A percentile compares a stretch with the other conserved stretches of the same genome.
These are phyloP conservation scores for Tympanuchus pallidicinctus DNA, from an alignment of 2,113 vertebrate genomes.

Conservation along the genomic window DNA sequence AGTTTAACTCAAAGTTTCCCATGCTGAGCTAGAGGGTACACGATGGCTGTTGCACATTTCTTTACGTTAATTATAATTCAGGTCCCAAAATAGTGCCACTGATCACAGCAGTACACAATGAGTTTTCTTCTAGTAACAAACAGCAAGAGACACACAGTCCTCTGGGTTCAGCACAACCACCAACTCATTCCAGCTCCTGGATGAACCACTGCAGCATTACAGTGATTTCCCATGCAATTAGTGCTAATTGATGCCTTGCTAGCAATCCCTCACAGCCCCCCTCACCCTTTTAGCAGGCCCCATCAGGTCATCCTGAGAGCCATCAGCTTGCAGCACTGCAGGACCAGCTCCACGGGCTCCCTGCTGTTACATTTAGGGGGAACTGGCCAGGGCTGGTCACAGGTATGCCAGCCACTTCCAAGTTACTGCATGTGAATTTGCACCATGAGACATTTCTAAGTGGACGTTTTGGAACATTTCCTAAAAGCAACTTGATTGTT, in stretches of 20 bases:
- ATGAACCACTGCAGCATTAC: not conserved
- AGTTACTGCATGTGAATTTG: not conserved
- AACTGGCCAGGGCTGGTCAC: not conserved
- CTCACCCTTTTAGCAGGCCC: not conserved
- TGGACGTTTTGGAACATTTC: not conserved
- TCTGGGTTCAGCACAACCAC: not conserved
- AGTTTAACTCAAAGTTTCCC: conserved; percentile 1
- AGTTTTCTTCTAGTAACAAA: not conserved
- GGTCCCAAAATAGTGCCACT: not conserved
- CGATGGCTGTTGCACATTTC: not conserved
- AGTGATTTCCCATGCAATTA: conserved; percentile 47
- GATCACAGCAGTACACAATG: not conserved
- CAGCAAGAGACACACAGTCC: not conserved
- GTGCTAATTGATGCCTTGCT: conserved; percentile 54
- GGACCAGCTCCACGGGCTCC: not conserved
- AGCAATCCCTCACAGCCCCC: not conserved
- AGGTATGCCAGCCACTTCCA: fast-evolving
- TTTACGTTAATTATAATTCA: not conserved
- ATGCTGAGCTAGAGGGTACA: not conserved
- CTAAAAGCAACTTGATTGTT: not conserved
- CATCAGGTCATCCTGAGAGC: not conserved
- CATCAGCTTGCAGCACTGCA: not conserved
- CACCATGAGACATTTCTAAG: not conserved
- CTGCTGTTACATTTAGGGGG: not conserved
- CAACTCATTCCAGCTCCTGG: not conserved